Evolutionary conservation across 2,888 invertebrate genomes (phyloP).

Genomic region (Monopis laevigella): DNA sequence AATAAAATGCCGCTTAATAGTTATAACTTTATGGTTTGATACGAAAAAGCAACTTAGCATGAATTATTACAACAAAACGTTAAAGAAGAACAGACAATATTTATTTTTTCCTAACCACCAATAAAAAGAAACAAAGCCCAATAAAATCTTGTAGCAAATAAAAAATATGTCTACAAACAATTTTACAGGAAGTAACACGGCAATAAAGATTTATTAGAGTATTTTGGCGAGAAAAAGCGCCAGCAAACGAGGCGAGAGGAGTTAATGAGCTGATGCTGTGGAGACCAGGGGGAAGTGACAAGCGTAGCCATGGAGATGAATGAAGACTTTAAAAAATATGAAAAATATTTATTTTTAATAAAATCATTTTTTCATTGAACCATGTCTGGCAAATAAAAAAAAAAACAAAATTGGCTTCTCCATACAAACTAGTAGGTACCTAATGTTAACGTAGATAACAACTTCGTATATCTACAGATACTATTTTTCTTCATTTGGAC

Average conservation of each 20-base stretch:
- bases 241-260: constrained; percentile 25
- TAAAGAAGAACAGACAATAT: neutral
- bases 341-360: too few species aligned
- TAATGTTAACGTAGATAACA: too few species aligned
- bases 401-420: too few species aligned
- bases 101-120: neutral
- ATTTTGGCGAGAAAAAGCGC: constrained; percentile 6
- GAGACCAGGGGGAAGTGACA: constrained; percentile 27
- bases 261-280: constrained; percentile 45
- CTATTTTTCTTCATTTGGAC: too few species aligned
- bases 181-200: constrained; percentile 51
- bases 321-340: too few species aligned
- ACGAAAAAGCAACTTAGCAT: too few species aligned
- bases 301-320: constrained; percentile 42
- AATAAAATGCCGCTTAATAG: too few species aligned
- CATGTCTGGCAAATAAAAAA: too few species aligned
- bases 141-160: constrained; percentile 10
- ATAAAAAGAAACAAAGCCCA: neutral
- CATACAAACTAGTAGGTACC: too few species aligned
- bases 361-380: too few species aligned
- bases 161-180: constrained; percentile 32
- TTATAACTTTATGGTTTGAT: too few species aligned
- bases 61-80: neutral
- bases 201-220: constrained; percentile 42
- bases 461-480: too few species aligned